phyloP scores from a whole-genome alignment of 2,888 invertebrate genomes.

The Drosophila anceps region DNA sequence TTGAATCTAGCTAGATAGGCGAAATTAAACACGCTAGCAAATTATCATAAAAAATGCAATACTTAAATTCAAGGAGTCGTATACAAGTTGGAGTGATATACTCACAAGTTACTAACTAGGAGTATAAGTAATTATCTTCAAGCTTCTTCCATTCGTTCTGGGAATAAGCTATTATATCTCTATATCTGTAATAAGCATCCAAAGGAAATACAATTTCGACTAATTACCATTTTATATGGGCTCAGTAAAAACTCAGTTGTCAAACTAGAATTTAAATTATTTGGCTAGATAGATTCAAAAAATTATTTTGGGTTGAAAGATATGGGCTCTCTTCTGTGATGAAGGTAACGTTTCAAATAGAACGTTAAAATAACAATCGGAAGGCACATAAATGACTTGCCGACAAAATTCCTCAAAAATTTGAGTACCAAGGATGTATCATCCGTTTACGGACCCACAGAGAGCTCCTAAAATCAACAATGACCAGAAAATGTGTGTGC shows the following conservation, averaged over 20 bases:
- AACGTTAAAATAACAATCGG: conserved; percentile 57
- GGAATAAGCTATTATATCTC: not conserved
- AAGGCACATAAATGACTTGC: conserved; percentile 58
- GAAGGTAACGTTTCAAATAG: conserved; percentile 20
- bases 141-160: too few relatives aligned
- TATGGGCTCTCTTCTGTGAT: too few relatives aligned
- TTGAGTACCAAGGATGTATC: conserved; percentile 28
- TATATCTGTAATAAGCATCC: not conserved
- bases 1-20: conserved; percentile 59
- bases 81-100: not conserved
- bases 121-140: not conserved
- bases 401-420: conserved; percentile 72
- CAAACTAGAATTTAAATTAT: too few relatives aligned
- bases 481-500: conserved; percentile 59
- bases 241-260: too few relatives aligned
- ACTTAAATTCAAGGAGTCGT: not conserved
- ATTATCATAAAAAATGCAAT: conserved; percentile 12
- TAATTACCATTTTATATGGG: too few relatives aligned
- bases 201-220: not conserved
- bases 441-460: conserved; percentile 67
- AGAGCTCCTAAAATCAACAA: conserved; percentile 66
- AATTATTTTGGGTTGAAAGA: too few relatives aligned
- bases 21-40: conserved; percentile 20
- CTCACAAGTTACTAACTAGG: not conserved
- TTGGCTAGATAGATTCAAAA: too few relatives aligned